phyloP scores from a whole-genome alignment of 2,113 vertebrate genomes.

The Agelaius phoeniceus region DNA sequence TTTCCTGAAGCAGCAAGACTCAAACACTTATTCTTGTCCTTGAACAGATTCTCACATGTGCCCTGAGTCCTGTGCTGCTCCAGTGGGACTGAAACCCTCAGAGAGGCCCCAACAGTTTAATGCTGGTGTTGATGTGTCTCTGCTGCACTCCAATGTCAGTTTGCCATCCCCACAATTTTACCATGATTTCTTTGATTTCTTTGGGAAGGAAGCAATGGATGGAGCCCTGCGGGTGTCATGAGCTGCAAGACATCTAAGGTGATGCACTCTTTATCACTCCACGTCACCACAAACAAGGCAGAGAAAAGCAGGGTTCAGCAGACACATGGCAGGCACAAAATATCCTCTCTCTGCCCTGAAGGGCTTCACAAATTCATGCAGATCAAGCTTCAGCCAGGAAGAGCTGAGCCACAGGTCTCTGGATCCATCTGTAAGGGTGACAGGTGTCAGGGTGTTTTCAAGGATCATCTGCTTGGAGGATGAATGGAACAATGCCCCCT shows the following conservation, averaged over 20 bases:
- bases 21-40: not conserved
- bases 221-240: not conserved
- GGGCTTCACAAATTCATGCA: not conserved
- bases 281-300: not conserved
- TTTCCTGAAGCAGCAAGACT: not conserved
- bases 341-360: not conserved
- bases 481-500: not conserved
- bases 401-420: not conserved
- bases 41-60: not conserved
- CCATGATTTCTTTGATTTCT: not conserved
- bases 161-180: not conserved
- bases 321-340: not conserved
- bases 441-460: not conserved
- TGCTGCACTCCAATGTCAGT: not conserved
- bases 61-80: not conserved
- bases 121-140: not conserved
- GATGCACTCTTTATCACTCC: not conserved
- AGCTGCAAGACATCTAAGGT: not conserved
- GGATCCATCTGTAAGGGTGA: not conserved
- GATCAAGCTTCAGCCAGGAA: not conserved
- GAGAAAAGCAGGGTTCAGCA: not conserved
- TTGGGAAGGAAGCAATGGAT: not conserved
- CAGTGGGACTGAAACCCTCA: not conserved
- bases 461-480: not conserved
- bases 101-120: not conserved